Evolutionary conservation across 53 echinoderm and acorn worm genomes (phyloP).

Genomic region (Paelopatides confundens): DNA sequence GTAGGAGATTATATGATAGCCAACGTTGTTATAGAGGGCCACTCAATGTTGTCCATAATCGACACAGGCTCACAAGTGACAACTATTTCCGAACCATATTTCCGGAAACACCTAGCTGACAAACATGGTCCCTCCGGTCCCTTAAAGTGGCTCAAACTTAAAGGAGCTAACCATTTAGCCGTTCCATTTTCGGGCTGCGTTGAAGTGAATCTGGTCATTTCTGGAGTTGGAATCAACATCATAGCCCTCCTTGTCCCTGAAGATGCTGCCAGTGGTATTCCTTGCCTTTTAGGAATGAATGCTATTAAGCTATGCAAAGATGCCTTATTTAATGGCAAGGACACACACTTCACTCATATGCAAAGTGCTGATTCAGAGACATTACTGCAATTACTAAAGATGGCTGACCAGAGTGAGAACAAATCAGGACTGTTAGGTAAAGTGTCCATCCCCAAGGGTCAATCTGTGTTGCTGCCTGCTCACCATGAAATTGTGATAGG

Average conservation of each 20-base stretch:
- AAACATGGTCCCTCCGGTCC: not conserved
- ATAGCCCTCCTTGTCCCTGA: conserved; percentile 14
- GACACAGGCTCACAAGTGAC: conserved; percentile 30
- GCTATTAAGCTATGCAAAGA: not conserved
- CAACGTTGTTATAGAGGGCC: not conserved
- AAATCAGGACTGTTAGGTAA: not conserved
- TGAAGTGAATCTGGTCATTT: not conserved
- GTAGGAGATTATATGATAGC: not conserved
- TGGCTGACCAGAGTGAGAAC: not conserved
- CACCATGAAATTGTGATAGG: not conserved
- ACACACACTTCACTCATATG: not conserved
- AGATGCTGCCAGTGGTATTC: not conserved
- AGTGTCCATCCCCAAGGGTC: not conserved
- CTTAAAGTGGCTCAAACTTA: not conserved
- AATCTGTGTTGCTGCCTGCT: not conserved
- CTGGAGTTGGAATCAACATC: not conserved
- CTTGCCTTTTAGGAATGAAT: conserved; percentile 23
- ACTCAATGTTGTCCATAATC: not conserved
- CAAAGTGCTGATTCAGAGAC: no score
- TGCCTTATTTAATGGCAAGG: not conserved
- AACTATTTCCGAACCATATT: not conserved
- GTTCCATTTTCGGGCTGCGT: conserved; percentile 5
- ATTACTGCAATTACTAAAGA: not conserved
- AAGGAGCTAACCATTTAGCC: not conserved
- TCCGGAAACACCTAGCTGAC: not conserved